These are phyloP conservation scores for Australoheros scitulus DNA, from an alignment of 2,113 vertebrate species.

Conservation along the genomic window DNA sequence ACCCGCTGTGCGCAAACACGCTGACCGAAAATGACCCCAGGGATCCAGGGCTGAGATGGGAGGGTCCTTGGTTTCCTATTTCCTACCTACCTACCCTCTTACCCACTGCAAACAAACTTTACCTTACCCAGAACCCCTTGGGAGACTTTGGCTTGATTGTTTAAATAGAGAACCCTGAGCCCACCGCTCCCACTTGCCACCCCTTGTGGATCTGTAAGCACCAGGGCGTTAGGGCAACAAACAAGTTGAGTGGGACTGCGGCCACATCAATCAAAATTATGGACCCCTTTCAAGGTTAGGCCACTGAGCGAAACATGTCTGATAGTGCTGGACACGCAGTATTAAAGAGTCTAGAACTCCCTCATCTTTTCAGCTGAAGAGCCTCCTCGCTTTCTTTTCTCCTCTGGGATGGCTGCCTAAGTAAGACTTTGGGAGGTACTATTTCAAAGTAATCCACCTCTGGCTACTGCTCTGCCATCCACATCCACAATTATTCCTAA, in stretches of 20 bases:
- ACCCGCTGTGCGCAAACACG: constrained; percentile 46
- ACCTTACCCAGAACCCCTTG: constrained; percentile 20
- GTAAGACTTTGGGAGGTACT: constrained; percentile 31
- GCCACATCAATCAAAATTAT: constrained; percentile 75
- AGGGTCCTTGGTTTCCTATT: constrained; percentile 17
- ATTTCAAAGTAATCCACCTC: constrained; percentile 27
- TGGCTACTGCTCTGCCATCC: constrained; percentile 14
- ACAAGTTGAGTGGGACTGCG: constrained; percentile 34
- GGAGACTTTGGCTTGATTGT: constrained; percentile 50
- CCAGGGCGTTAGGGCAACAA: constrained; percentile 58
- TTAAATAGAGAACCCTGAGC: constrained; percentile 40
- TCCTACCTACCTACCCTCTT: constrained; percentile 43
- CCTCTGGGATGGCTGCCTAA: constrained; percentile 6
- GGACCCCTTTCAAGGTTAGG: constrained; percentile 62
- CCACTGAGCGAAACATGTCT: constrained; percentile 68
- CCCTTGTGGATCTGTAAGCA: constrained; percentile 31
- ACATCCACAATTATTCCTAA: constrained; percentile 33
- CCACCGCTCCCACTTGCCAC: neutral
- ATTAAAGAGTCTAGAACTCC: constrained; percentile 53
- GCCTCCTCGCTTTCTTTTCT: constrained; percentile 16
- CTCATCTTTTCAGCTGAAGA: constrained; percentile 59
- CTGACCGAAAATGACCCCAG: constrained; percentile 50
- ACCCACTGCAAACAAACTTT: constrained; percentile 59
- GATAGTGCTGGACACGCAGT: constrained; percentile 63
- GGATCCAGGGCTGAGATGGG: constrained; percentile 19